Evolutionary conservation across 2,113 vertebrate genomes (phyloP).

Genomic region (Prinia subflava): DNA sequence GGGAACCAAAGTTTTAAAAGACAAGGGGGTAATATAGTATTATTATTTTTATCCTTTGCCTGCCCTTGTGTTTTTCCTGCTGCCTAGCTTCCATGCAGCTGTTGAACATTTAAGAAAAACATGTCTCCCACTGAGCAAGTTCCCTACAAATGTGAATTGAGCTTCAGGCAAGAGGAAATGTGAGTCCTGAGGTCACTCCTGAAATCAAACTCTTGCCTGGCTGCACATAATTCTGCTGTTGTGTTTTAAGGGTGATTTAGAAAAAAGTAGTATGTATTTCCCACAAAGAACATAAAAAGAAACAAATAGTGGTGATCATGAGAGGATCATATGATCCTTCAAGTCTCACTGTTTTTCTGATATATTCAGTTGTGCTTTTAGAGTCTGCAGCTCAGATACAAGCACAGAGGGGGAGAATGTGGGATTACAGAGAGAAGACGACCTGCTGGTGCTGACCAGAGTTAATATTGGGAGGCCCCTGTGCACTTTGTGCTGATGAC

Average conservation of each 20-base stretch:
- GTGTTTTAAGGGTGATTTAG: neutral
- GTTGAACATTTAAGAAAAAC: slow-evolving; percentile 59
- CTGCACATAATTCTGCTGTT: slow-evolving; percentile 24
- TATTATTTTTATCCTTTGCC: slow-evolving; percentile 24
- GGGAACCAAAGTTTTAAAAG: neutral
- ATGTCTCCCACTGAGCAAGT: slow-evolving; percentile 47
- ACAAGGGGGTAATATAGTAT: neutral
- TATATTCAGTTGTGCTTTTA: neutral
- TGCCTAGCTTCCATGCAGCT: slow-evolving; percentile 48
- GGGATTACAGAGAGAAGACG: neutral
- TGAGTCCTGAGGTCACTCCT: slow-evolving; percentile 47
- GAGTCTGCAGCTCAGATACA: neutral
- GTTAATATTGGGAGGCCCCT: neutral
- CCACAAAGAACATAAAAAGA: neutral
- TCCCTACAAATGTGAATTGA: slow-evolving; percentile 38
- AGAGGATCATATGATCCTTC: neutral
- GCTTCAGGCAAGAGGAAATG: slow-evolving; percentile 42
- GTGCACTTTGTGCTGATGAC: neutral
- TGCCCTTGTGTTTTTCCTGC: slow-evolving; percentile 6
- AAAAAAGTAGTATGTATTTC: neutral
- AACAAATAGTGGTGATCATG: neutral
- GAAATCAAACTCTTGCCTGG: slow-evolving; percentile 9
- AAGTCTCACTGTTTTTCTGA: neutral
- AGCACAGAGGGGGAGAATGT: neutral
- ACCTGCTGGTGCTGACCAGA: neutral